Conservation (phyloP, 2,888 invertebrate genomes). For the Sarcophaga carnaria region DNA sequence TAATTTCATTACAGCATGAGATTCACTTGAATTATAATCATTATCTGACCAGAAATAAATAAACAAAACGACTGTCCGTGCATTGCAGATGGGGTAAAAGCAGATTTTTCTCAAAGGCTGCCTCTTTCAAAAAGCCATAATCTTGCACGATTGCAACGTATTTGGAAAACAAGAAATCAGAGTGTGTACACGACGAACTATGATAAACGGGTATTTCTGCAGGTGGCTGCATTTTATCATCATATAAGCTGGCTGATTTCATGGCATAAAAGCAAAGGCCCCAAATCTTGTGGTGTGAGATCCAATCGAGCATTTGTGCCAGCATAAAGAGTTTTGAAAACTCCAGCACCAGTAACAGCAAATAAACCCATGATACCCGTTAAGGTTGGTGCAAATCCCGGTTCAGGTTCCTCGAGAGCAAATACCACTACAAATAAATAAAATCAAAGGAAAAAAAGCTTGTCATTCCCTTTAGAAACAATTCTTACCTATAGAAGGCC, state of each 20-base stretch:
- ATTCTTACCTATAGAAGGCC: conserved; percentile 91
- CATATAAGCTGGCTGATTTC: conserved; percentile 38
- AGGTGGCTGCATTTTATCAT: not conserved
- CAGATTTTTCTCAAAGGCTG: conserved; percentile 72
- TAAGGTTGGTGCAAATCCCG: conserved; percentile 75
- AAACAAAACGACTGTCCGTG: conserved; percentile 71
- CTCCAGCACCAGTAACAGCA: conserved; percentile 74
- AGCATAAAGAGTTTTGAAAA: conserved; percentile 74
- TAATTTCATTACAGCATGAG: not conserved
- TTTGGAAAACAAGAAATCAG: conserved; percentile 70
- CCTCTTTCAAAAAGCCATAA: conserved; percentile 69
- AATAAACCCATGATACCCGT: conserved; percentile 77
- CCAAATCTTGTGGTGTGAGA: conserved; percentile 75
- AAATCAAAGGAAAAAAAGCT: not conserved
- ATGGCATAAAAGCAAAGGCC: conserved; percentile 46
- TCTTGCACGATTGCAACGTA: conserved; percentile 71
- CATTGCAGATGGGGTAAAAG: conserved; percentile 72
- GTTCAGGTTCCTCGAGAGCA: conserved; percentile 74
- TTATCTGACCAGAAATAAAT: conserved; percentile 66
- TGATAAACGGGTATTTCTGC: conserved; percentile 71
- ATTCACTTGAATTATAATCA: not conserved
- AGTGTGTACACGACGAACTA: conserved; percentile 71
- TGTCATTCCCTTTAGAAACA: not conserved
- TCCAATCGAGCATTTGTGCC: conserved; percentile 70
- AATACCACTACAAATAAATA: conserved; percentile 71